Base-by-base conservation (phyloP, 2,113 vertebrate species). In the Psettodes erumei region DNA sequence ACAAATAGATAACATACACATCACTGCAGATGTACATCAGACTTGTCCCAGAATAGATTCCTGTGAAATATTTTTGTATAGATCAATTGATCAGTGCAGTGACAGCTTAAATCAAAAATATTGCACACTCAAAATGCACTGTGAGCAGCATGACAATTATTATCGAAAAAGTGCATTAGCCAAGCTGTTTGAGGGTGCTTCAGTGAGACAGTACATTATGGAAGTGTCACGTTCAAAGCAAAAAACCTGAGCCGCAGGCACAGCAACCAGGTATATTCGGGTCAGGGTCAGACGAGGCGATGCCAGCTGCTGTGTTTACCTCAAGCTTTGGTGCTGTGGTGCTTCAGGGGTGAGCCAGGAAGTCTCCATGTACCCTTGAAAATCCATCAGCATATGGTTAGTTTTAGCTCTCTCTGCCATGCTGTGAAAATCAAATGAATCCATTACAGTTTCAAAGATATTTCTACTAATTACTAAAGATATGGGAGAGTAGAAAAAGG, bases 271-370 rank as follows among this genome's bases (percentile, higher is more conserved):
- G 21, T 32, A 38, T 8, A 35, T n/a, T n/a, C 19, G 6, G 28
- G 33, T 66, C 67, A 28, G 55, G 37, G 63, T 60, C 73, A 71
- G 19, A 47, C 2, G 0, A 19, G 51, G 21, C 13, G 6, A 60
- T 2, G 55, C 61, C n/a, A 62, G 55, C 72, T 74, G 73, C 43
- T 67, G 54, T 74, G 51, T 64, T 80, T 16, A 83, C 53, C 32
- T 68, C 12, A 23, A 33, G 19, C 48, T 48, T 45, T 55, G 43
- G 59, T 23, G 35, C 43, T 30, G 18, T 38, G 5, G n/a, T 56
- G 64, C 79, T 60, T 47, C 59, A 64, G 73, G 73, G 53, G 6
- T 50, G n/a, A 66, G 53, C 25, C 27, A 48, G 60, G 61, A 78
- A 68, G 28, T 64, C 53, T 64, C 35, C 5, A 16, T 50, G 25